Conservation (phyloP, 2,888 invertebrate species). For the Automeris io region DNA sequence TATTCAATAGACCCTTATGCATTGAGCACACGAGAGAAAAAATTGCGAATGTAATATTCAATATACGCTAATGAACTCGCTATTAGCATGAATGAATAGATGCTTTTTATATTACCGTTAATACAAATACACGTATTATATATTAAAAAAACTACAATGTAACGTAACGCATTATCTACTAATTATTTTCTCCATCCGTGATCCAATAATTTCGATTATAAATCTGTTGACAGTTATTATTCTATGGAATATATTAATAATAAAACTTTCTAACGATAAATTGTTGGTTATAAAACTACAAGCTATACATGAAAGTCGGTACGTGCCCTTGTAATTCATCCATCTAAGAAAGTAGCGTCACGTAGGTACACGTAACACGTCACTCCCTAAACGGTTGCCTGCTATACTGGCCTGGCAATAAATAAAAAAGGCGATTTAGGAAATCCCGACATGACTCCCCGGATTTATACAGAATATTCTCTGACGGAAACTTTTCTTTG, state of each 20-base stretch:
- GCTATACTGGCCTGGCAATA: conserved; percentile 57
- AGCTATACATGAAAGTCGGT: conserved; percentile 20
- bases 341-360: conserved; percentile 39
- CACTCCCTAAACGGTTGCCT: conserved; percentile 57
- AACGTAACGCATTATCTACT: no score
- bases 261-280: neutral
- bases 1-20: conserved; percentile 21
- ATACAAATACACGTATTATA: no score
- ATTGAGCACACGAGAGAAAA: conserved; percentile 3
- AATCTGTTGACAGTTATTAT: no score
- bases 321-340: conserved; percentile 31
- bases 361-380: conserved; percentile 50
- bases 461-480: conserved; percentile 70
- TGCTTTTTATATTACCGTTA: no score
- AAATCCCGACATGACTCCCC: conserved; percentile 70
- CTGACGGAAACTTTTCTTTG: conserved; percentile 65
- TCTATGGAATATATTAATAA: no score
- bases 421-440: conserved; percentile 72
- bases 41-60: conserved; percentile 8
- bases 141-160: no score
- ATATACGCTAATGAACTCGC: conserved; percentile 1
- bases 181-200: no score
- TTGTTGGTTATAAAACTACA: conserved; percentile 6
- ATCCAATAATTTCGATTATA: no score
- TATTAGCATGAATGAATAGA: no score